Conservation (phyloP, 2,113 vertebrate genomes). For the Poeciliopsis turrubarensis region DNA sequence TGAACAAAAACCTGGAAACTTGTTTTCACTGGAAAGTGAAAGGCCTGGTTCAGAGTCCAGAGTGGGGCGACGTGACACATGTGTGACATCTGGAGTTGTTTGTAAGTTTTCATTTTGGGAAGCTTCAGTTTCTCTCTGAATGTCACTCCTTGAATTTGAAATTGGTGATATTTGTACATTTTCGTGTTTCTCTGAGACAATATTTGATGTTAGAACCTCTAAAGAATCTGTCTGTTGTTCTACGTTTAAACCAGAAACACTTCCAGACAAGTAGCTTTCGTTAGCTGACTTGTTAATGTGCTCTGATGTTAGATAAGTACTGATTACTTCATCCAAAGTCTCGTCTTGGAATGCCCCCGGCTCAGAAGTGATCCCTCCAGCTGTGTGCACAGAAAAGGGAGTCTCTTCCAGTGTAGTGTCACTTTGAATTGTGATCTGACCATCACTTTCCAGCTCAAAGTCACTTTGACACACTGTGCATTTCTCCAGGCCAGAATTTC, state of each 20-base stretch:
- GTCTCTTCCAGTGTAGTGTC: conserved; percentile 13
- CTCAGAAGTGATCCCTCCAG: conserved; percentile 1
- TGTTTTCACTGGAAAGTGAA: conserved; percentile 26
- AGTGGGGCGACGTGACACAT: conserved; percentile 27
- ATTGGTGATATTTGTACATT: conserved; percentile 6
- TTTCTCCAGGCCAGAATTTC: conserved; percentile 42
- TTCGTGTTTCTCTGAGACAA: conserved; percentile 16
- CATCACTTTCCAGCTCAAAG: conserved; percentile 50
- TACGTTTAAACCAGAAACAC: neutral
- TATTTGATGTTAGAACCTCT: neutral
- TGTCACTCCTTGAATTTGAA: neutral
- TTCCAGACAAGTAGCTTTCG: neutral
- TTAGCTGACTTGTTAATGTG: neutral
- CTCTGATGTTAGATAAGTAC: neutral
- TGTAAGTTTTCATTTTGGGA: conserved; percentile 11
- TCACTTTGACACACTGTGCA: conserved; percentile 39
- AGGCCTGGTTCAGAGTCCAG: conserved; percentile 16
- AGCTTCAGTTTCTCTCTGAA: neutral
- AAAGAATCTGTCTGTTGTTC: conserved; percentile 1
- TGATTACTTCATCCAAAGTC: neutral
- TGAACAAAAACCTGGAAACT: conserved; percentile 19
- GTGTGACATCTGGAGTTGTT: conserved; percentile 22
- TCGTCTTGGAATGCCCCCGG: neutral
- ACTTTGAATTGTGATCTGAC: conserved; percentile 26
- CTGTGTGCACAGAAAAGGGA: neutral